Base-by-base conservation (phyloP, 2,888 invertebrate genomes). In the Acholoe squamosa region DNA sequence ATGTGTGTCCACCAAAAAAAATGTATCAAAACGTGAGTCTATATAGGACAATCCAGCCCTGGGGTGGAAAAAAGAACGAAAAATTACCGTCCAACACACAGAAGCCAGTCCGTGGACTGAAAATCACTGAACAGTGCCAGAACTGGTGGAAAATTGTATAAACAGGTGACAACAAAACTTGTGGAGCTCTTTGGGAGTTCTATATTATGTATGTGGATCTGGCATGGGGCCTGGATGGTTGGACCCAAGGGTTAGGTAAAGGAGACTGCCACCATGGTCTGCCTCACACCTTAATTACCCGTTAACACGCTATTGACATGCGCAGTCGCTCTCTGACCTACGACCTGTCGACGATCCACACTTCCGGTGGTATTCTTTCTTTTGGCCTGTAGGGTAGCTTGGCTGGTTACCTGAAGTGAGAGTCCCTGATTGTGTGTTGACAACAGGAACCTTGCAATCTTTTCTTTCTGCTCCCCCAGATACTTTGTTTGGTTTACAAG, bases 261-360 rank as follows among this genome's bases (percentile, higher is more conserved):
- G n/a, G 61, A n/a, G 61, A 14, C 61, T 16, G 84, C 43, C 7
- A 34, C 1, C 43, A 84, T 5, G 84, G 34, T 34, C 16, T 31
- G 84, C 33, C 28, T 51, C 19, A 33, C 14, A 16, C n/a, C 19
- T 34, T 84, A 84, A 84, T 43, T 51, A 84, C 84, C 84, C 22
- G 12, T 0, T 34, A 84, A 34, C 43, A 51, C 84, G 51, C 84
- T n/a, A 84, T 25, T 34, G 84, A 84, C 84, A 84, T 84, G 51
- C 84, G 43, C 51, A 84, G 22, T 84, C 34, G 43, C n/a, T 51
- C 5, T 43, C 33, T 84, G 43, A 84, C 84, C 84, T 34, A 7
- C 33, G 43, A 84, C 84, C 84, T 51, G 16, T 25, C 12, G 84
- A 43, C 43, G 84, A 84, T 43, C 84, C 84, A 84, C 22, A 51